Base-by-base conservation (phyloP, 1,140 invertebrate species). In the Hycleus phaleratus region DNA sequence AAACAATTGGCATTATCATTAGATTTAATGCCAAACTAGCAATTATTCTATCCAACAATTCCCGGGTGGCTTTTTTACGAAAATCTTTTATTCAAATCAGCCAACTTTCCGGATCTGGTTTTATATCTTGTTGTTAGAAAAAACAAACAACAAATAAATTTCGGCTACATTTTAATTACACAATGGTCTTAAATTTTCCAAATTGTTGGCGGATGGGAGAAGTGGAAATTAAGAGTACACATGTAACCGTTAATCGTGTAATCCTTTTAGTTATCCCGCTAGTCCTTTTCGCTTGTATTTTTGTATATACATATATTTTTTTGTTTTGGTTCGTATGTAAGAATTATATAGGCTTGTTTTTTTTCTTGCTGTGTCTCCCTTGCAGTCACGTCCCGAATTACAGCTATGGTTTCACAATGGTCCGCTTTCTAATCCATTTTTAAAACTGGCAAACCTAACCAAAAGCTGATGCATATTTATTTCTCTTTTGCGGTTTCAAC, bases 201-300 rank as follows among this genome's bases (percentile, higher is more conserved):
- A 52, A 55, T 53, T 49, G 58, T 47, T 53, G 45, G 58, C 46
- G 32, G 32, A 59, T 39, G 47, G 54, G 49, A 47, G 47, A 40
- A 48, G 38, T 42, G 51, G 46, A 47, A 55, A 49, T 52, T 58
- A 58, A 58, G 56, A 51, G 38, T 59, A 59, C 61, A 63, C 49
- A 63, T 63, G 55, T 60, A 57, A 54, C 44, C 50, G 55, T 47
- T 63, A 60, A 63, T 63, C 61, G 50, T 54, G 50, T 63, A 63
- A 63, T 63, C 61, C 59, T 49, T 45, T 49, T 51, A 46, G 47
- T 26, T 50, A 52, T 39, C 32, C 32, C 32, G 1, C 7, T 3
- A 4, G 32, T 32, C 7, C 32, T 32, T 7, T 32, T 32, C 7
- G 4, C 32, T 7, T 32, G 4, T 32, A 5, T 32, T 32, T 32